Conservation (phyloP, 35 echinoderm and acorn worm genomes). For the Lytechinus variegatus region DNA sequence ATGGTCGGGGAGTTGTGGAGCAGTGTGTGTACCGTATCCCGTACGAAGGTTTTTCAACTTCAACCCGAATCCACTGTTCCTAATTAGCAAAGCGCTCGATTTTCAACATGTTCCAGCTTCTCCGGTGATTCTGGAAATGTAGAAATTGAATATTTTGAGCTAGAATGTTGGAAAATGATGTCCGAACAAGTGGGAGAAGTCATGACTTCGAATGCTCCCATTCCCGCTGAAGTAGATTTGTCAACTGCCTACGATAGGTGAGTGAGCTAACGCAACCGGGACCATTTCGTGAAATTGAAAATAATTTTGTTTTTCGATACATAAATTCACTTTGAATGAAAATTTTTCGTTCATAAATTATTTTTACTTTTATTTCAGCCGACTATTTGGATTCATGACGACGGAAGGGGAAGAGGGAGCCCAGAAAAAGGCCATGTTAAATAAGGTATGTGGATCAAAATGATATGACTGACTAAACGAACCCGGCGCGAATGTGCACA, state of each 20-base stretch:
- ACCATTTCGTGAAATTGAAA: constrained; percentile 16
- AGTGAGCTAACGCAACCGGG: neutral
- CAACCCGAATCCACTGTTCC: constrained; percentile 31
- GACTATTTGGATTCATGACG: constrained; percentile 91
- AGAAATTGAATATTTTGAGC: constrained; percentile 56
- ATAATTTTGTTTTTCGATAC: constrained; percentile 21
- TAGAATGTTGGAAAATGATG: constrained; percentile 83
- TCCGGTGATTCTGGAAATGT: constrained; percentile 59
- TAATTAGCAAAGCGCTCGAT: constrained; percentile 46
- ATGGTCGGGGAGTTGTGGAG: constrained; percentile 25
- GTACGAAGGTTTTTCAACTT: constrained; percentile 59
- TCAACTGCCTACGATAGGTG: constrained; percentile 90
- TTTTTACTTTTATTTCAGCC: constrained; percentile 73
- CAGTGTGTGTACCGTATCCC: constrained; percentile 24
- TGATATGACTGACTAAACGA: neutral
- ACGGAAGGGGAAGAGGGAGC: constrained; percentile 79
- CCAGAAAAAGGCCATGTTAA: constrained; percentile 82
- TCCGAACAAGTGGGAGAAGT: constrained; percentile 82
- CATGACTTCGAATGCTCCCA: constrained; percentile 68
- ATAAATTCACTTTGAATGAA: neutral
- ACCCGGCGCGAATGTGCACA: constrained; percentile 4
- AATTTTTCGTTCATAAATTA: constrained; percentile 47
- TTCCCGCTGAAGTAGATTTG: constrained; percentile 75
- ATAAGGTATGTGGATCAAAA: constrained; percentile 78
- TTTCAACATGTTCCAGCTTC: constrained; percentile 62